Percentiles rank a stretch among this genome's conserved stretches.
Conservation (phyloP, 2,113 vertebrate genomes). For the Melanotaenia duboulayi region DNA sequence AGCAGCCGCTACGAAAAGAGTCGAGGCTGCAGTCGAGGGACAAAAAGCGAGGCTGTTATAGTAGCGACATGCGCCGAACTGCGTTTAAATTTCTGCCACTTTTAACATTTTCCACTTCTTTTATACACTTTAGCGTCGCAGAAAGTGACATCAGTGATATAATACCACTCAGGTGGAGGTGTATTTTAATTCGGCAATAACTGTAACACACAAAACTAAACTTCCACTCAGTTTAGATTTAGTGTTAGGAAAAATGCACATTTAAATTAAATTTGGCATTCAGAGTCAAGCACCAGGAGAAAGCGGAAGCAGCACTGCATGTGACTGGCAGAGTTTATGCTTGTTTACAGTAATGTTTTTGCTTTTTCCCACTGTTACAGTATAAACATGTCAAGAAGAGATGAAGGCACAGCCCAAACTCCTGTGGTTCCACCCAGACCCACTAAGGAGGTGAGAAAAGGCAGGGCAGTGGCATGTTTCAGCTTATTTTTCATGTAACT, state of each 20-base stretch:
- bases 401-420: conserved; percentile 27
- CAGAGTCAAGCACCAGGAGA: neutral
- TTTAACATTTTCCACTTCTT: neutral
- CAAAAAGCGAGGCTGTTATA: neutral
- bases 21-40: neutral
- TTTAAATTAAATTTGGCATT: conserved; percentile 17
- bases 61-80: neutral
- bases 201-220: neutral
- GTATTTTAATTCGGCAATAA: neutral
- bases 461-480: neutral
- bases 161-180: fast-evolving
- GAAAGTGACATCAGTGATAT: neutral
- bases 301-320: neutral
- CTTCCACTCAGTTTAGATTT: neutral
- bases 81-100: fast-evolving
- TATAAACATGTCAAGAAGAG: conserved; percentile 63
- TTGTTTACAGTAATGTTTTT: neutral
- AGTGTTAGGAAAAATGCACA: fast-evolving
- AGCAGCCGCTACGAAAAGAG: neutral
- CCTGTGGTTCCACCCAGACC: conserved; percentile 48
- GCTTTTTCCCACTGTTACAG: neutral
- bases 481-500: neutral
- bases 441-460: conserved; percentile 37
- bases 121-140: fast-evolving
- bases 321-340: neutral